Percentiles rank a stretch among this genome's conserved stretches.
Evolutionary conservation across 2,888 invertebrate species (phyloP).

Genomic region (Cosmia trapezina): DNA sequence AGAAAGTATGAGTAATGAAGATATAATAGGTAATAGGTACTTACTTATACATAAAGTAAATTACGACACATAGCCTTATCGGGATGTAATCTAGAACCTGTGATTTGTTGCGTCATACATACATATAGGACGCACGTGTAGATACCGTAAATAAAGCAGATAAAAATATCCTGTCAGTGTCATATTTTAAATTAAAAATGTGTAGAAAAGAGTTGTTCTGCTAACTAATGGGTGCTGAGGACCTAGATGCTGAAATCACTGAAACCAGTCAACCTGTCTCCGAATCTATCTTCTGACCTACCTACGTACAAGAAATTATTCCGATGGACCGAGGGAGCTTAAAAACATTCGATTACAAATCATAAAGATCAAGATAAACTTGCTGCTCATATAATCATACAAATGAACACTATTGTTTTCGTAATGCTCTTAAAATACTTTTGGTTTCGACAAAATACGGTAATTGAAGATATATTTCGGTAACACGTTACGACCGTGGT

Average conservation of each 20-base stretch:
- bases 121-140: conserved; percentile 33
- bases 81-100: conserved; percentile 45
- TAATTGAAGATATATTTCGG: conserved; percentile 52
- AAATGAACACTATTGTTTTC: conserved; percentile 28
- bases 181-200: not conserved
- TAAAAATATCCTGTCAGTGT: not conserved
- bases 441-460: conserved; percentile 54
- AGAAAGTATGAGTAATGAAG: conserved; percentile 2
- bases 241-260: not conserved
- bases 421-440: conserved; percentile 48
- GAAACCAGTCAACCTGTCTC: not conserved
- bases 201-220: not conserved
- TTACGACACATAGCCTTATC: conserved; percentile 43
- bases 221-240: too few species aligned
- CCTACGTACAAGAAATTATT: not conserved
- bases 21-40: conserved; percentile 24
- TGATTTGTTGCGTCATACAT: conserved; percentile 46
- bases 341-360: conserved; percentile 24
- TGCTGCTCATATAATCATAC: conserved; percentile 11
- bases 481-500: conserved; percentile 61
- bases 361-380: conserved; percentile 22
- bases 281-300: not conserved
- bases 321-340: not conserved
- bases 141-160: conserved; percentile 25
- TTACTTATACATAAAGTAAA: conserved; percentile 15